A percentile compares a stretch with the other conserved stretches of the same genome.
These are phyloP conservation scores for Noctua janthina DNA, from an alignment of 2,888 invertebrate species.

Conservation along the genomic window DNA sequence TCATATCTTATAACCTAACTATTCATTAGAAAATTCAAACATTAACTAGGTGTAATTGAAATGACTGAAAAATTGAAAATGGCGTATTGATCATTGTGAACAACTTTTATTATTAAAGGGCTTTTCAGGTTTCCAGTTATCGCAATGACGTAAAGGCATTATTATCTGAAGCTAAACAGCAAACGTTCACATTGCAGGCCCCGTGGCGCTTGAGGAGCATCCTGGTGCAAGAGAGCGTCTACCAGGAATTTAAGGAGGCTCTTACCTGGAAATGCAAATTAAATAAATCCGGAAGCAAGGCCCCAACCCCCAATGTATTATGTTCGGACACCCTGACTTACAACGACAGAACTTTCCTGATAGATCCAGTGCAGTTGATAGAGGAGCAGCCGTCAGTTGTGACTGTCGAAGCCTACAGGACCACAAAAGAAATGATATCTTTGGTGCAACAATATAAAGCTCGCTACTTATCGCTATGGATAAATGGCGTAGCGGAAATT, in stretches of 20 bases:
- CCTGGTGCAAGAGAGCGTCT: conserved; percentile 78
- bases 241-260: conserved; percentile 70
- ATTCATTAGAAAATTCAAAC: neutral
- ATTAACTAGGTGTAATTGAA: neutral
- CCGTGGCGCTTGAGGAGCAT: conserved; percentile 76
- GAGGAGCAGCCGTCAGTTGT: conserved; percentile 27
- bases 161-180: conserved; percentile 10
- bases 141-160: neutral
- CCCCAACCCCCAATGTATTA: neutral
- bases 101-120: neutral
- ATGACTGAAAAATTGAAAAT: neutral
- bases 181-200: conserved; percentile 66
- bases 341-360: conserved; percentile 62
- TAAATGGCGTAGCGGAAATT: conserved; percentile 72
- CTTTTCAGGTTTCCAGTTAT: neutral
- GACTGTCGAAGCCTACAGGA: conserved; percentile 78
- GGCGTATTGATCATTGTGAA: neutral
- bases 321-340: conserved; percentile 44
- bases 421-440: conserved; percentile 76
- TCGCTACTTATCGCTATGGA: conserved; percentile 77
- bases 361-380: conserved; percentile 62
- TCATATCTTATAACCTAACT: neutral
- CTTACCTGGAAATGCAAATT: conserved; percentile 71
- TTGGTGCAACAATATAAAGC: conserved; percentile 64
- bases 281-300: conserved; percentile 13